Evolutionary conservation across 1,140 invertebrate genomes (phyloP).

Genomic region (Lepidurus couesii): DNA sequence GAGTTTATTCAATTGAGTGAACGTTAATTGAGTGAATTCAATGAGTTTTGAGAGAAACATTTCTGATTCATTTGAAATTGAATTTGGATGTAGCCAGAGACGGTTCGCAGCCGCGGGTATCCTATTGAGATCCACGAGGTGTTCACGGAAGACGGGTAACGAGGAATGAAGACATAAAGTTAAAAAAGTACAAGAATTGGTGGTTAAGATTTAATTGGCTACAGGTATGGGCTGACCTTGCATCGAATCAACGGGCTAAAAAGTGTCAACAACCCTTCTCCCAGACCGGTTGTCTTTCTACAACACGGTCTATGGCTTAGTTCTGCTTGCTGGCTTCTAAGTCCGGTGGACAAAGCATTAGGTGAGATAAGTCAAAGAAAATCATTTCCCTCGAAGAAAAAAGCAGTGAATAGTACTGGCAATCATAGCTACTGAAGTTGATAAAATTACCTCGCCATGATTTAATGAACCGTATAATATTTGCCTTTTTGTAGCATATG

Average conservation of each 20-base stretch:
- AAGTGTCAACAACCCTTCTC: not conserved
- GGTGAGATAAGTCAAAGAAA: constrained; percentile 44
- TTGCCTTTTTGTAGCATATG: constrained; percentile 48
- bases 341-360: constrained; percentile 56
- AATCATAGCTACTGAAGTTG: constrained; percentile 35
- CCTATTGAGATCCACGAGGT: constrained; percentile 28
- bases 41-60: not conserved
- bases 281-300: constrained; percentile 52
- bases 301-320: constrained; percentile 72
- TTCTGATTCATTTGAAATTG: not conserved
- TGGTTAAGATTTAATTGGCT: not conserved
- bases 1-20: no score
- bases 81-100: constrained; percentile 14
- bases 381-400: no score
- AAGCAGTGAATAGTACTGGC: no score
- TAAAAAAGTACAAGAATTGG: not conserved
- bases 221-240: constrained; percentile 52
- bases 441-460: not conserved
- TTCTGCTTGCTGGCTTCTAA: constrained; percentile 67
- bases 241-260: constrained; percentile 13
- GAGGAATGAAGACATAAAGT: no score
- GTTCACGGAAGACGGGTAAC: constrained; percentile 5
- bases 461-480: not conserved
- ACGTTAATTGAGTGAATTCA: no score
- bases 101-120: constrained; percentile 20